Evolutionary conservation across 2,888 invertebrate species (phyloP), one percentile per base, ranked within the genome.

Genomic region (Melanchra persicariae): DNA sequence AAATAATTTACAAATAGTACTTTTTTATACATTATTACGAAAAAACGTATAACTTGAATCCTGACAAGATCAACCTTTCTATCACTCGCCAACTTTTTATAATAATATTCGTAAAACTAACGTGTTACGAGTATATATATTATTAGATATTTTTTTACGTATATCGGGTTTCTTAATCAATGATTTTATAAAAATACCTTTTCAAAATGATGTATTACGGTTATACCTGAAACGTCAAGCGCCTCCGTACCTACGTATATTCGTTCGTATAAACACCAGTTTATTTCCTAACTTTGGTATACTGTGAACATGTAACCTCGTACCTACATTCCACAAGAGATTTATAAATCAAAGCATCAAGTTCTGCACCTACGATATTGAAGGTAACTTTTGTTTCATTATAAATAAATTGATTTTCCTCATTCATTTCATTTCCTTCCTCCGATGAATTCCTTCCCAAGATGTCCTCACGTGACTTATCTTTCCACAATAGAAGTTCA

Each of bases 241-340:
- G 84, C 85, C 81, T 81, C 83, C 87, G 86, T 84, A 83, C 84
- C 85, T 84, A 86, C 81, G 87, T 87, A 83, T 84, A 83, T 79
- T 79, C 77, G 74, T 80, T 85, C 85, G 72, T 85, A 83, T 85
- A 87, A 90, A 91, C 88, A 90, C 90, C 89, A 91, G 92, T 94
- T 93, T 95, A 95, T 92, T 91, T 90, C 87, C 95, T 96, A 96
- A 93, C 96, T 96, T 96, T 96, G 96, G 96, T 96, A 96, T 96
- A 95, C 95, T 93, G 93, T 93, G 93, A 93, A 93, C 91, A 91
- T 89, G 89, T 90, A 88, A 91, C 88, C 85, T 87, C 89, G 87
- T 88, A 91, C 88, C 88, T 90, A 91, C 90, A 86, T 89, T 91
- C 91, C 91, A 87, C 91, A 91, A 89, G 91, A 89, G 89, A 89